Evolutionary conservation across 2,888 invertebrate genomes (phyloP), one percentile per base, ranked within the genome.

Genomic region (Harpalus rubripes): DNA sequence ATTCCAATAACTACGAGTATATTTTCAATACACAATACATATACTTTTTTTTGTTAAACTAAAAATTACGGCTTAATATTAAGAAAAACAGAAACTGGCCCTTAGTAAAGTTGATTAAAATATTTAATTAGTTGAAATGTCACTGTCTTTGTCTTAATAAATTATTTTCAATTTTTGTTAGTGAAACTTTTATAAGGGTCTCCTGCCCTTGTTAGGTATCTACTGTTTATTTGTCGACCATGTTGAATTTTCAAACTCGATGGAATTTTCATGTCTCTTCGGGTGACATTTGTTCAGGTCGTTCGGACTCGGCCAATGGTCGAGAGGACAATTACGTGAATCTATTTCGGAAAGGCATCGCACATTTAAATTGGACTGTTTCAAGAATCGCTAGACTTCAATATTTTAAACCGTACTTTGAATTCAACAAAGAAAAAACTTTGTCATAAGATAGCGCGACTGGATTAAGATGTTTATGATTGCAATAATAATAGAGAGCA

Each of bases 241-340:
- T 74, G 41, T 74, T 74, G 72, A 74, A 74, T 74, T 74, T 74
- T 74, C 44, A 74, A 74, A 74, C 18, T 41, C n/a, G 44, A 74
- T 74, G 41, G 72, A 74, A 74, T 74, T 74, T 74, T 74, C 16
- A 44, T 41, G 72, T 16, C 22, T 41, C 72, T 4, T 18, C 6
- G 72, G 72, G 72, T 18, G 41, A 74, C 72, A 74, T 74, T 44
- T 44, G 41, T 74, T 41, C 22, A 68, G 39, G 44, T 74, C 72
- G 72, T 68, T 74, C 15, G 72, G 72, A 74, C 41, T 41, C 41
- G 44, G 72, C 72, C 72, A 44, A 44, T 74, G 72, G 72, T n/a
- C 72, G 22, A 41, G 15, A 44, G 16, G 44, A 44, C 44, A 74
- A 74, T 74, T 74, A 74, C 44, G 44, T 10, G 72, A 74, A 44